phyloP scores from a whole-genome alignment of 2,113 vertebrate species.

The Pelobates fuscus region DNA sequence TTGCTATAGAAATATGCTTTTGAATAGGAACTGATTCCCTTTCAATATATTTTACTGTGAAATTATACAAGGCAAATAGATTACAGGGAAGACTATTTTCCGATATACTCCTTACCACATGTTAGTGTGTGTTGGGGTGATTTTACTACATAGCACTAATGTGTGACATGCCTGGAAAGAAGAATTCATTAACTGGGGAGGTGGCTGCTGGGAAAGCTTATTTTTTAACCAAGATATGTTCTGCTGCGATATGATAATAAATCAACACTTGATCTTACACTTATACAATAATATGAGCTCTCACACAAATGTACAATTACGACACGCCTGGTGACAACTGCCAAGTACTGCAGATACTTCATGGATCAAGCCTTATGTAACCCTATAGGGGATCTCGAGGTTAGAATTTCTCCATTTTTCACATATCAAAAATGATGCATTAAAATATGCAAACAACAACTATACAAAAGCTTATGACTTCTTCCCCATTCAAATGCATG shows the following conservation, averaged over 20 bases:
- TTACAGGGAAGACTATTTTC: constrained; percentile 11
- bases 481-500: too few species aligned
- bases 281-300: not conserved
- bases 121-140: constrained; percentile 14
- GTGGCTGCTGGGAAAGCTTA: constrained; percentile 33
- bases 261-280: constrained; percentile 14
- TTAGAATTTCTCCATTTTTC: too few species aligned
- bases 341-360: too few species aligned
- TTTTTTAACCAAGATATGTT: constrained; percentile 27
- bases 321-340: not conserved
- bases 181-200: constrained; percentile 36
- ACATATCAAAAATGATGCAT: too few species aligned
- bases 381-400: too few species aligned
- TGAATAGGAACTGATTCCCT: constrained; percentile 39
- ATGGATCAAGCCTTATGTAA: too few species aligned
- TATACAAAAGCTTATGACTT: too few species aligned
- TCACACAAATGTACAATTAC: too few species aligned
- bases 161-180: constrained; percentile 43
- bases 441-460: too few species aligned
- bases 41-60: constrained; percentile 38
- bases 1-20: constrained; percentile 45
- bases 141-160: constrained; percentile 42
- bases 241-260: constrained; percentile 18
- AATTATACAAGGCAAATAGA: constrained; percentile 40
- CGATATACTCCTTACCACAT: constrained; percentile 25